These are phyloP conservation scores for Lerista edwardsae DNA, from an alignment of 2,797 vertebrate genomes.

Conservation along the genomic window DNA sequence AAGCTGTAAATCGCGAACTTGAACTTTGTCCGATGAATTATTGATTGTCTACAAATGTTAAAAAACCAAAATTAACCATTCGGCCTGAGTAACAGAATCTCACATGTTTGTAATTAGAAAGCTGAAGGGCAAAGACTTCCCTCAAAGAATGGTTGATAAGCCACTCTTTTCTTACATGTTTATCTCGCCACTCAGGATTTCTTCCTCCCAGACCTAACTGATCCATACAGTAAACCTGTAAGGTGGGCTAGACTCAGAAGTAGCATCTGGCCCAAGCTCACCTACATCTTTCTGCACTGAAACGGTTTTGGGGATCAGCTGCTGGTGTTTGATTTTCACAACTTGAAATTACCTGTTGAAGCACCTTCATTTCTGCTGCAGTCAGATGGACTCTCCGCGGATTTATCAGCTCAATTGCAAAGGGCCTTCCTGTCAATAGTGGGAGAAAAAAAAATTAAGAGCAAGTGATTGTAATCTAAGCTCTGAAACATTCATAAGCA, in stretches of 20 bases:
- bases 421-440: slow-evolving; percentile 88
- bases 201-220: no score
- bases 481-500: neutral
- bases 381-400: slow-evolving; percentile 84
- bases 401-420: slow-evolving; percentile 94
- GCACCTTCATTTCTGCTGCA: slow-evolving; percentile 82
- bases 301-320: no score
- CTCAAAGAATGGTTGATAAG: neutral
- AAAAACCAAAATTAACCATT: slow-evolving; percentile 60
- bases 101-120: slow-evolving; percentile 17
- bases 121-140: neutral
- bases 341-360: slow-evolving; percentile 89
- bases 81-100: slow-evolving; percentile 31
- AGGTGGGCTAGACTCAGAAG: no score
- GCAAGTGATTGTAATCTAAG: slow-evolving; percentile 62
- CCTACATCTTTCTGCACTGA: neutral
- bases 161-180: neutral
- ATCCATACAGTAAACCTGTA: no score
- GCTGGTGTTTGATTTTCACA: neutral
- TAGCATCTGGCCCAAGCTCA: no score
- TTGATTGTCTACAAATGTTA: slow-evolving; percentile 86
- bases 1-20: slow-evolving; percentile 93
- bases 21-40: slow-evolving; percentile 90
- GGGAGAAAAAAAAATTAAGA: slow-evolving; percentile 63
- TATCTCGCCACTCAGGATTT: no score